Percentiles rank a stretch among this genome's conserved stretches.
phyloP scores from a whole-genome alignment of 2,888 invertebrate species.

The Drosophila lutescens region DNA sequence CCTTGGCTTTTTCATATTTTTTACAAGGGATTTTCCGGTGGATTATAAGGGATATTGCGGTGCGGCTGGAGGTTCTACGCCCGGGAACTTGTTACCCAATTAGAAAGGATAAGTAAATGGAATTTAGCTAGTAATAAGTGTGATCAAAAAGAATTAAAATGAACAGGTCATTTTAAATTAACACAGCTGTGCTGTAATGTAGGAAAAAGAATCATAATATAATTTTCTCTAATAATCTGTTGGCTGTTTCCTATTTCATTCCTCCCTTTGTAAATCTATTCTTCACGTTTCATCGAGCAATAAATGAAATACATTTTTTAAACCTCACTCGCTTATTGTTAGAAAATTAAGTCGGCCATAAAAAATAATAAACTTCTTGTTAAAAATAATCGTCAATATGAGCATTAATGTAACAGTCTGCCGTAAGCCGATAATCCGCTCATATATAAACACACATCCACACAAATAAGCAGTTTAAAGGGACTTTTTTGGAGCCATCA shows the following conservation, averaged over 20 bases:
- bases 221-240: too few species aligned
- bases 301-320: slow-evolving; percentile 10
- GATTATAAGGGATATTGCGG: slow-evolving; percentile 6
- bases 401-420: slow-evolving; percentile 26
- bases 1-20: slow-evolving; percentile 1
- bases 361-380: slow-evolving; percentile 4
- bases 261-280: background rate
- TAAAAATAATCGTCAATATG: slow-evolving; percentile 19
- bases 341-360: slow-evolving; percentile 8
- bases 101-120: background rate
- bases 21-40: slow-evolving; percentile 1
- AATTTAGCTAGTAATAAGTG: background rate
- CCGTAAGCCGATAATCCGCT: slow-evolving; percentile 35
- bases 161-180: background rate
- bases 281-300: slow-evolving; percentile 8
- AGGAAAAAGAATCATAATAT: too few species aligned
- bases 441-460: slow-evolving; percentile 15
- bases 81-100: background rate
- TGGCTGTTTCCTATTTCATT: background rate
- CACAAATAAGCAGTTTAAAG: slow-evolving; percentile 23
- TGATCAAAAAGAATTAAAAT: background rate
- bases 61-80: background rate
- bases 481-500: slow-evolving; percentile 6
- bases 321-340: slow-evolving; percentile 9
- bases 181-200: background rate